Conservation (phyloP, 2,888 invertebrate genomes). For the Orthosia incerta region DNA sequence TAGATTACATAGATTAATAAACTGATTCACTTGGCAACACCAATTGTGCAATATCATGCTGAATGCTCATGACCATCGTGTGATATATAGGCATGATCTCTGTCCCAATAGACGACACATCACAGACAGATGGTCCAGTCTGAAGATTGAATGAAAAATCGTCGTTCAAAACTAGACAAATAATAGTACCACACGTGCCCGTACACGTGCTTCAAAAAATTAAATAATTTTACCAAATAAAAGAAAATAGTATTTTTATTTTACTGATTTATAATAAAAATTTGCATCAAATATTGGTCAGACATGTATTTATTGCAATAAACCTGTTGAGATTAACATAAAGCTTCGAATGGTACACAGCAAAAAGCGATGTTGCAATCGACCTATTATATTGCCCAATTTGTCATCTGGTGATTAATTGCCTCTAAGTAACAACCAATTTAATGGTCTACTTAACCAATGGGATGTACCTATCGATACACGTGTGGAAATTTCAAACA, state of each 20-base stretch:
- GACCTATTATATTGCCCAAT: background rate
- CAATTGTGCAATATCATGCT: constrained; percentile 14
- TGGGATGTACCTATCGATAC: background rate
- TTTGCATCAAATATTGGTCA: background rate
- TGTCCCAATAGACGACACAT: no score
- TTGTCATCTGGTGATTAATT: constrained; percentile 5
- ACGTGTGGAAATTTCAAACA: constrained; percentile 1
- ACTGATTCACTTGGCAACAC: constrained; percentile 7
- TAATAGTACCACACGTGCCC: no score
- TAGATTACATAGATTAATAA: constrained; percentile 25
- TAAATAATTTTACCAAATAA: background rate
- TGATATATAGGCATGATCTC: background rate
- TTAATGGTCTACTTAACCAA: constrained; percentile 9
- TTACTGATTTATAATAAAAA: background rate
- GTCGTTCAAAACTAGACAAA: background rate
- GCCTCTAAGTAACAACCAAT: constrained; percentile 9
- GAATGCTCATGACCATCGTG: background rate
- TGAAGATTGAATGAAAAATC: background rate
- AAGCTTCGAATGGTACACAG: no score
- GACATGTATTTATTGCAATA: background rate
- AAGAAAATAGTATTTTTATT: background rate
- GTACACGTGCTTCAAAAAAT: background rate
- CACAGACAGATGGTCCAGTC: no score
- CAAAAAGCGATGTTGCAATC: background rate
- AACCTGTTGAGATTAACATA: background rate